Base-by-base conservation (phyloP, 2,797 vertebrate genomes). In the Neosilurus hyrtlii region DNA sequence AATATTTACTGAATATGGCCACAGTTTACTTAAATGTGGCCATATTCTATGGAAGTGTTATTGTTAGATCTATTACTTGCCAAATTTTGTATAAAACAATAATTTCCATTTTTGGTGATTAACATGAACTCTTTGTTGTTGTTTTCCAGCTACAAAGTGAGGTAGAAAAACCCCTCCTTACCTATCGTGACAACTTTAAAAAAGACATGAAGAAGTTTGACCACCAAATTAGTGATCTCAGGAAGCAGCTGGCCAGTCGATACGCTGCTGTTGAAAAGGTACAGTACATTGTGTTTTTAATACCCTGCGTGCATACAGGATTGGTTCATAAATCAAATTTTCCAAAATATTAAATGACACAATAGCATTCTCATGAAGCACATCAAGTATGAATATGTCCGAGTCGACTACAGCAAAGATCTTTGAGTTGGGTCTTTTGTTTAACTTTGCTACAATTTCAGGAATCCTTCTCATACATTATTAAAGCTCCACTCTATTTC, bases 151-250 rank as follows among this genome's bases (percentile, higher is more conserved):
- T 99, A 43, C 97, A 99, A 86, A 97, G 96, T 0, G 97, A 99
- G 86, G 97, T 99, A 51, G 98, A 99, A 90, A 99, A 98, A 72
- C 98, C 98, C 12, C 89, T 99, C 7, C 94, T 99, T 74, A 95
- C 91, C 81, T 99, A 97, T 92, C 93, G 98, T 6, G 98, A 99
- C 91, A 99, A 98, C 93, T 99, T 99, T 80, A 99, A 99, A 92
- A 99, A 99, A 87, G 98, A 99, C 93, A 96, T 99, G 97, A 99
- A 98, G 82, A 96, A 97, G 89, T 96, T 96, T 5, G 98, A 99
- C 91, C 97, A 99, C 87, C 97, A 99, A 89, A 97, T 99, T 0
- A 92, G 95, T 0, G 97, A 99, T 89, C 88, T 99, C 0, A 91
- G 97, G 82, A 99, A 99, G 89, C 97, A 99, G 86, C 95, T 99